phyloP scores from a whole-genome alignment of 2,113 vertebrate genomes.

The Phocoena phocoena region DNA sequence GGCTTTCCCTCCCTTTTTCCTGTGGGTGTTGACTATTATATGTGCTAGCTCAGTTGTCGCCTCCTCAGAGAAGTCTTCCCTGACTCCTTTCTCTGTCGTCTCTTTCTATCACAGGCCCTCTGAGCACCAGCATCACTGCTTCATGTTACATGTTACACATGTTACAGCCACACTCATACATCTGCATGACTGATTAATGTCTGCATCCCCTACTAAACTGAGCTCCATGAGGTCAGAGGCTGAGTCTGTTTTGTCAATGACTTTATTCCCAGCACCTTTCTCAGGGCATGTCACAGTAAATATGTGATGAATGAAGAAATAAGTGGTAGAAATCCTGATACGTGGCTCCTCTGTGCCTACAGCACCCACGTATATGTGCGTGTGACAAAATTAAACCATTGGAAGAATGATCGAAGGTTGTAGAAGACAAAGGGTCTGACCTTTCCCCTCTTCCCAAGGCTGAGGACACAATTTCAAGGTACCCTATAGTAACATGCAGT shows the following conservation, averaged over 20 bases:
- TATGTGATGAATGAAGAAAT: background rate
- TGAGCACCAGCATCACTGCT: background rate
- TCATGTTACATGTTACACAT: background rate
- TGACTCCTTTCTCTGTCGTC: background rate
- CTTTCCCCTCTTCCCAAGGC: background rate
- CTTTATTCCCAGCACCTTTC: background rate
- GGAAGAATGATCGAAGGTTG: background rate
- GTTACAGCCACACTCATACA: background rate
- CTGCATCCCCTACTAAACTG: background rate
- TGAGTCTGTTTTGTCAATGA: background rate
- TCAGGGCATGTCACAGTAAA: background rate
- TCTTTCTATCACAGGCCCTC: background rate
- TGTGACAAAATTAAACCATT: background rate
- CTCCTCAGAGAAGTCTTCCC: background rate
- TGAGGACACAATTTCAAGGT: background rate
- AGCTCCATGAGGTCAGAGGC: background rate
- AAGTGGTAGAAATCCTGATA: background rate
- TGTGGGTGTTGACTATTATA: background rate
- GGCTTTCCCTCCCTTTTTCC: background rate
- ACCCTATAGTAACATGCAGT: too few relatives aligned
- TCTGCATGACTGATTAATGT: background rate
- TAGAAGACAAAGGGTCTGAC: background rate
- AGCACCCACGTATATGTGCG: background rate
- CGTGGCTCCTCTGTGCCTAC: background rate
- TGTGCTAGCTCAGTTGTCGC: background rate